Percentiles rank a stretch among this genome's conserved stretches.
phyloP scores from a whole-genome alignment of 2,888 invertebrate species.

The Erpobdella octoculata region DNA sequence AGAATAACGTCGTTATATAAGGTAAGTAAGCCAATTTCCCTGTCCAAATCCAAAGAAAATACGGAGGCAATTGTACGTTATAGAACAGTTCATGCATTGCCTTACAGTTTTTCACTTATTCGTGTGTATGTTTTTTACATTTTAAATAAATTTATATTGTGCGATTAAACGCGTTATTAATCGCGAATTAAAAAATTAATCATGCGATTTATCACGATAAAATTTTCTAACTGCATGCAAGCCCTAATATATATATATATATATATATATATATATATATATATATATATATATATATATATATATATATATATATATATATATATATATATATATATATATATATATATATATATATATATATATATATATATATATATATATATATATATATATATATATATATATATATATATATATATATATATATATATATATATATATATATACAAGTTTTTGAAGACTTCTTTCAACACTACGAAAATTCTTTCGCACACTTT shows the following conservation, averaged over 20 bases:
- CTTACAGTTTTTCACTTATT: too few species aligned
- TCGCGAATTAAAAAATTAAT: background rate
- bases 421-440: slow-evolving; percentile 7
- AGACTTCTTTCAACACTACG: background rate
- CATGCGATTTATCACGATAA: background rate
- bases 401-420: slow-evolving; percentile 7
- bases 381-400: slow-evolving; percentile 11
- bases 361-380: background rate
- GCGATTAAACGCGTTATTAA: too few species aligned
- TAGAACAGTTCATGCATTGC: too few species aligned
- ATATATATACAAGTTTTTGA: background rate
- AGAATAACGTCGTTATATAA: too few species aligned
- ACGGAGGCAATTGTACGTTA: too few species aligned
- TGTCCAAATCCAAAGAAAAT: too few species aligned
- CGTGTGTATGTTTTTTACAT: too few species aligned
- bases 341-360: background rate
- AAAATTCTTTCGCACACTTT: too few species aligned
- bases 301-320: background rate
- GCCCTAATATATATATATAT: too few species aligned
- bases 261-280: background rate
- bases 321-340: background rate
- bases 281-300: background rate
- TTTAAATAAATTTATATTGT: too few species aligned
- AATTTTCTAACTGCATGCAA: background rate
- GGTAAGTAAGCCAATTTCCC: too few species aligned